Base-by-base conservation (phyloP, 1,140 invertebrate species). In the Pseudomyrmex sp. region DNA sequence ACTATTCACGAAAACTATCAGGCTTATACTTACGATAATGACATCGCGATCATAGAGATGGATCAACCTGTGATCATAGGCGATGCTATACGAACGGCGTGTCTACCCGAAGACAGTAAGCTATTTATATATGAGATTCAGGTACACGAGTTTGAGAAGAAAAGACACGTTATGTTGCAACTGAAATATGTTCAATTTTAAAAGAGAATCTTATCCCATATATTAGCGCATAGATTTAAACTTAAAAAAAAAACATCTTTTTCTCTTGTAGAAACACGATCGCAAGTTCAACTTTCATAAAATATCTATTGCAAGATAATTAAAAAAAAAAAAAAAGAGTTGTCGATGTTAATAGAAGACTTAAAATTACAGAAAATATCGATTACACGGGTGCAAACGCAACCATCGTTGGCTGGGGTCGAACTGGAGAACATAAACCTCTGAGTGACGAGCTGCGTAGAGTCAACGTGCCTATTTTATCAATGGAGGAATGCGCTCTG, bases 341-440 rank as follows among this genome's bases (percentile, higher is more conserved):
- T 35, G 35, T 35, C 0, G 5, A 35, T 35, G 35, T 35, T 35
- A 35, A 35, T 7, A 35, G 35, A 35, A 35, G 35, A 7, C 35
- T 35, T 35, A 7, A 77, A 26, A 73, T 93, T 92, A 10, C 86
- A 96, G 95, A 93, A 90, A 91, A 88, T 18, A 87, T 92, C 61
- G 92, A 95, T 88, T 96, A 96, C 87, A 95, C 96, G 59, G 95
- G 97, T 65, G 92, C 95, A 73, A 92, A 95, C n/a, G 97, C 96
- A 0, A 95, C 96, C 0, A 96, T 97, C 0, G 96, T 97, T 44
- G 97, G 97, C 8, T 98, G 97, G 97, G 97, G 97, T 23, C 95
- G 95, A 54, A 96, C 95, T 0, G 93, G 95, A 13, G 96, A 97
- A 92, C 95, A 95, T 61, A 95, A 95, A 46, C 95, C 96, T 0